Conservation (phyloP, 1,140 invertebrate genomes). For the Uloborus diversus region DNA sequence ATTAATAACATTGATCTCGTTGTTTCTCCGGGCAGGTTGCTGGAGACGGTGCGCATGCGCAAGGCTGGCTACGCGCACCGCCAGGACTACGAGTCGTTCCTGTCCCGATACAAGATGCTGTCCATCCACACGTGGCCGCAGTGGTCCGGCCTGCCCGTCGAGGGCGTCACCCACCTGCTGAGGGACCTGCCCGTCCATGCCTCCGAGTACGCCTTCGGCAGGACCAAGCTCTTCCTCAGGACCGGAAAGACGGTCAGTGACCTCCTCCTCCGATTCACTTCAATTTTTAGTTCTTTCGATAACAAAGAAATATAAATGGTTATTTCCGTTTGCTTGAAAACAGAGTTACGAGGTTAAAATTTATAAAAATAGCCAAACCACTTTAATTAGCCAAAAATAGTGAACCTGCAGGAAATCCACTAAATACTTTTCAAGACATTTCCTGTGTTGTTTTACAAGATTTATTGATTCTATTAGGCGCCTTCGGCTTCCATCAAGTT, state of each 20-base stretch:
- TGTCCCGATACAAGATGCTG: slow-evolving; percentile 79
- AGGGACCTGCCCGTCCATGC: slow-evolving; percentile 73
- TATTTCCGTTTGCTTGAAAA: too few relatives aligned
- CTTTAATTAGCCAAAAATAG: too few relatives aligned
- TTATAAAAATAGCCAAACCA: too few relatives aligned
- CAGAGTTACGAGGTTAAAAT: too few relatives aligned
- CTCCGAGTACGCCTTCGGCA: slow-evolving; percentile 86
- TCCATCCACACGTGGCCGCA: slow-evolving; percentile 86
- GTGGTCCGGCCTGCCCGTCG: slow-evolving; percentile 75
- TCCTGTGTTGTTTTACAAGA: too few relatives aligned
- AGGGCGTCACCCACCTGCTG: slow-evolving; percentile 81
- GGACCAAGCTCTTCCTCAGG: slow-evolving; percentile 91
- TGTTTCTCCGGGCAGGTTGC: slow-evolving; percentile 69
- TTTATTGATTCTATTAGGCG: too few relatives aligned
- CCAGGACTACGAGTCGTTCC: slow-evolving; percentile 82
- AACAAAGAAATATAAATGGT: too few relatives aligned
- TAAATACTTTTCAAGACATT: too few relatives aligned
- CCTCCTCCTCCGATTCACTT: not conserved
- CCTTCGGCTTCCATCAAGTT: too few relatives aligned
- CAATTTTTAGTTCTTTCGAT: not conserved
- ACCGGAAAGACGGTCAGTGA: slow-evolving; percentile 76
- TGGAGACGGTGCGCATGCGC: slow-evolving; percentile 85
- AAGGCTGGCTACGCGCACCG: slow-evolving; percentile 87
- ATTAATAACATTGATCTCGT: too few relatives aligned
- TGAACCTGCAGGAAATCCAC: too few relatives aligned